These are phyloP conservation scores for Samia ricini DNA, from an alignment of 1,140 invertebrate species.

Conservation along the genomic window DNA sequence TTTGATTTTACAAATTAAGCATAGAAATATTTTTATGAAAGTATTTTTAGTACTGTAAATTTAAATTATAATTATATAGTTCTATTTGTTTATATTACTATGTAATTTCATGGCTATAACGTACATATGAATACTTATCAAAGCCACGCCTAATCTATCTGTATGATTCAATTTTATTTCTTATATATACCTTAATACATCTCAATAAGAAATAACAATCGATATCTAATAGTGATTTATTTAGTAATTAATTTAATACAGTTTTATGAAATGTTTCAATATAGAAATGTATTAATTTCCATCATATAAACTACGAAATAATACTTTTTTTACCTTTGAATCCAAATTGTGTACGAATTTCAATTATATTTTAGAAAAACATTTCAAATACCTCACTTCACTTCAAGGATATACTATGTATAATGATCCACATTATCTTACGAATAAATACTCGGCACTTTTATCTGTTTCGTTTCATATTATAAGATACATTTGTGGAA, in stretches of 20 bases:
- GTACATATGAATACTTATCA: too few relatives aligned
- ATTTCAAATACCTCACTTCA: neutral
- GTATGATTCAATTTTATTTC: neutral
- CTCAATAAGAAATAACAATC: neutral
- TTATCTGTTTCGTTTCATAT: neutral
- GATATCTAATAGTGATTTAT: neutral
- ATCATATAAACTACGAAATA: too few relatives aligned
- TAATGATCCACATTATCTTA: neutral
- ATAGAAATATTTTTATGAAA: neutral
- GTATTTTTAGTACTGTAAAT: neutral
- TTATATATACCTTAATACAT: neutral
- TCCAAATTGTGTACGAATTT: too few relatives aligned
- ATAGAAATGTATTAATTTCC: too few relatives aligned
- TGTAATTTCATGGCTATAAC: too few relatives aligned
- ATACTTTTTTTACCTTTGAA: too few relatives aligned
- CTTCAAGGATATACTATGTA: neutral
- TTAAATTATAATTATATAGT: constrained; percentile 6
- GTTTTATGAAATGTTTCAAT: too few relatives aligned
- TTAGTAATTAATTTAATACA: neutral
- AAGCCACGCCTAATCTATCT: neutral
- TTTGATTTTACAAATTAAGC: constrained; percentile 8
- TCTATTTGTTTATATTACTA: too few relatives aligned
- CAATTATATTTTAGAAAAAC: neutral
- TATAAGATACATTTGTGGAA: neutral
- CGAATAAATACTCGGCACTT: neutral